phyloP scores from a whole-genome alignment of 1,140 invertebrate genomes.

The Cataglyphis hispanica region DNA sequence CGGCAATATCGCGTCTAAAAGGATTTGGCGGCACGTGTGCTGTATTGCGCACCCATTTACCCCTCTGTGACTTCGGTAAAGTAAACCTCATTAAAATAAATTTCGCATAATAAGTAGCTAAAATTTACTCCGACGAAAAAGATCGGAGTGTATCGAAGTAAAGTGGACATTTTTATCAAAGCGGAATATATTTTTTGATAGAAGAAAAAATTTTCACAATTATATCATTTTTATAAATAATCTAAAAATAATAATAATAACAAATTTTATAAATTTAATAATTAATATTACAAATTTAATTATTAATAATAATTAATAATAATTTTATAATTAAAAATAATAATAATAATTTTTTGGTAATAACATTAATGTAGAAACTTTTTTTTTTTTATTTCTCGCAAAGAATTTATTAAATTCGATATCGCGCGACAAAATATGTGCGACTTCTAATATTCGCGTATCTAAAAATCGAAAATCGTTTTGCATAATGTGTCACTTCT shows the following conservation, averaged over 20 bases:
- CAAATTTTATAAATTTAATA: too few species aligned
- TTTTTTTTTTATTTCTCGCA: neutral
- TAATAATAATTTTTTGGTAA: neutral
- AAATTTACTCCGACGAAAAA: neutral
- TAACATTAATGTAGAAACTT: neutral
- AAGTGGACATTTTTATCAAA: neutral
- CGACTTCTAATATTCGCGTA: neutral
- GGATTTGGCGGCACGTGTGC: conserved; percentile 32
- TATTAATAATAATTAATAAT: too few species aligned
- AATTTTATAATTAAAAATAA: too few species aligned
- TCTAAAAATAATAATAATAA: too few species aligned
- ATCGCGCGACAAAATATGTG: neutral
- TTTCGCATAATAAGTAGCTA: conserved; percentile 36
- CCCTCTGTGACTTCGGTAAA: conserved; percentile 10
- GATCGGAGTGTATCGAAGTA: neutral
- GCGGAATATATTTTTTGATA: neutral
- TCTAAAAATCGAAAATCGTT: conserved; percentile 4
- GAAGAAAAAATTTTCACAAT: too few species aligned
- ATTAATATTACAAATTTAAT: too few species aligned
- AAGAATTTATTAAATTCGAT: neutral
- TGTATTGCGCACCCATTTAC: neutral
- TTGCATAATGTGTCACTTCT: conserved; percentile 37
- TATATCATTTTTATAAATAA: too few species aligned
- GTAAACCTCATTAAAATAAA: conserved; percentile 22
- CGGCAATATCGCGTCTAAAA: conserved; percentile 26